These are phyloP conservation scores for Clamator glandarius DNA, from an alignment of 2,797 vertebrate genomes.

Conservation along the genomic window DNA sequence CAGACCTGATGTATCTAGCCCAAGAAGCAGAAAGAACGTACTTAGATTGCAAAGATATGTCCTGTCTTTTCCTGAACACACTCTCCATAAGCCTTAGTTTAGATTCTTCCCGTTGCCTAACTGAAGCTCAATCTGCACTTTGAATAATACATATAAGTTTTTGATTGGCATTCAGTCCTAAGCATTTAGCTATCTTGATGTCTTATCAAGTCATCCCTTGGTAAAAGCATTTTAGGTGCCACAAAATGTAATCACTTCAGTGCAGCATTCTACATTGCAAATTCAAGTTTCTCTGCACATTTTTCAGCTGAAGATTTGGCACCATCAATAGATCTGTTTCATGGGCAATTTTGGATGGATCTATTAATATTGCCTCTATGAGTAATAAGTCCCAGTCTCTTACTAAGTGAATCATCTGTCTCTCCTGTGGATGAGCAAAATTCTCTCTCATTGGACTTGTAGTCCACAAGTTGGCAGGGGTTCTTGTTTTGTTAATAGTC, in stretches of 20 bases:
- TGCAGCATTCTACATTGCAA: slow-evolving; percentile 47
- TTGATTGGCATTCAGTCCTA: slow-evolving; percentile 50
- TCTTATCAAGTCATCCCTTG: slow-evolving; percentile 61
- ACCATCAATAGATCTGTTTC: slow-evolving; percentile 33
- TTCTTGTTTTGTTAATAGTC: slow-evolving; percentile 36
- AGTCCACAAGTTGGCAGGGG: slow-evolving; percentile 21
- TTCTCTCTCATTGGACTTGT: neutral
- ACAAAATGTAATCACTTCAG: slow-evolving; percentile 51
- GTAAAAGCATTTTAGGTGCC: slow-evolving; percentile 61
- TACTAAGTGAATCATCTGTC: slow-evolving; percentile 56
- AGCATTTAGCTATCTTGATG: slow-evolving; percentile 61
- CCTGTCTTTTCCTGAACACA: neutral
- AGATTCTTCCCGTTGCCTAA: slow-evolving; percentile 20
- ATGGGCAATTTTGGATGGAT: slow-evolving; percentile 21
- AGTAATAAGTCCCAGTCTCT: slow-evolving; percentile 40
- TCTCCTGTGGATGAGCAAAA: slow-evolving; percentile 34
- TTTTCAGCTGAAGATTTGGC: slow-evolving; percentile 45
- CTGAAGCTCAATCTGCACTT: neutral
- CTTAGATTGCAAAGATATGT: neutral
- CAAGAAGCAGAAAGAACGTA: neutral
- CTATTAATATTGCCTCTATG: slow-evolving; percentile 52
- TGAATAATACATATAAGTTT: slow-evolving; percentile 49
- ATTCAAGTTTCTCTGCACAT: slow-evolving; percentile 51
- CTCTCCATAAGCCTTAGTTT: neutral
- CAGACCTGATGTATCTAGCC: neutral